Evolutionary conservation across 2,888 invertebrate species (phyloP), one percentile per base, ranked within the genome.

Genomic region (Gymnosoma rotundatum): DNA sequence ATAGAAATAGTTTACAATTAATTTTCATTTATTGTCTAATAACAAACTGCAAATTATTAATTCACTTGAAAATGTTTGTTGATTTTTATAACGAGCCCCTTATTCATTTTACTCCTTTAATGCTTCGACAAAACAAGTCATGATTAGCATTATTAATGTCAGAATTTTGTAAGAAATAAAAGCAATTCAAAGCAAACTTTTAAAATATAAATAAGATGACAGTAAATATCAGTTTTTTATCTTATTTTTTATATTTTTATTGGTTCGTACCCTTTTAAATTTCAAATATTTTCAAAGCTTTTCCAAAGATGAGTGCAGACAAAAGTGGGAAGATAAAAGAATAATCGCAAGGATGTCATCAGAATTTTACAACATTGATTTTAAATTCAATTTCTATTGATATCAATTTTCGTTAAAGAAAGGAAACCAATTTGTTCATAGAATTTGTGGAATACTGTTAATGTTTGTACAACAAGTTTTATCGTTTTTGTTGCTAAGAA

Each of bases 331-430:
- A 36, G 56, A 66, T 66, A 66, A 60, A 48, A 48, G 1, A 14
- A 50, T 66, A 75, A 58, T 67, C 66, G 21, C 20, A 64, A 8
- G 64, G 54, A 32, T 64, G 18, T 63, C 25, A 54, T 18, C 42
- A n/a, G 63, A 74, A 54, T 42, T 63, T 18, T 56, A 32, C 45
- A 14, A 45, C n/a, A 75, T 66, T 58, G 58, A 48, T 48, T 75
- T 58, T 21, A 66, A 66, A 75, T 75, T 66, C 66, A 75, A 66
- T 75, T 66, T 75, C 20, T 58, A 50, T 50, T 48, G 36, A 67
- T 66, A 58, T 50, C 20, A 58, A 56, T 25, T 61, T 10, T 25
- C 20, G 20, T 8, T 20, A 56, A 48, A 10, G 20, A 75, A 56
- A 50, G 10, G 9, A 58, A 58, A 66, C 14, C 20, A 48, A 38